Evolutionary conservation across 2,888 invertebrate species (phyloP), one percentile per base, ranked within the genome.

Genomic region (Idaea straminata): DNA sequence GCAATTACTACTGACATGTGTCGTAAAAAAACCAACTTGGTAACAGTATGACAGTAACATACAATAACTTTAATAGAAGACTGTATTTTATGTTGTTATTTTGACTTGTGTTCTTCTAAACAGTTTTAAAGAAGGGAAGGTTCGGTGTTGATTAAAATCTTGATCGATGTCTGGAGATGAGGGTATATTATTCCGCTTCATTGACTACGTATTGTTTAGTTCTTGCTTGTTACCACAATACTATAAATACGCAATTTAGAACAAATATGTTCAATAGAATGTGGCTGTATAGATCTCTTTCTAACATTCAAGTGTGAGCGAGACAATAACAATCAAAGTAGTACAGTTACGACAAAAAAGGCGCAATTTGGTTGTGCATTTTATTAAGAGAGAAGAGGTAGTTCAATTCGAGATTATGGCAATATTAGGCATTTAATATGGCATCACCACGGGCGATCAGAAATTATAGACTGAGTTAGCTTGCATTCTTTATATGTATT

Each of bases 1-100:
- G 84, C 88, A 88, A 90, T 89, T 89, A 89, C 84, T 80, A 80
- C 81, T 86, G 88, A 88, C 88, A 87, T 84, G 80, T 84, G 87
- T 87, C 88, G 83, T 88, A 88, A 88, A 84, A 25, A 84, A 84
- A 81, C 79, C 79, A 82, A 77, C 79, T 74, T 73, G 74, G 77
- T 82, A 78, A 75, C 77, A 72, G 77, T 77, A 80, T 76, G 79
- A 77, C 80, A 77, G 74, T 74, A 74, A 74, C 74, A 76, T 77
- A 80, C 81, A 83, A 83, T 81, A 81, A 83, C 80, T 84, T 82
- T 83, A 81, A 80, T 80, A 79, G 77, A 82, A 77, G 75, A 73
- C 68, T 66, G 68, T 74, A 73, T 75, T 70, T 72, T 65, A 72
- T 72, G 74, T 72, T 65, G 69, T 74, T 66, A 72, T 69, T 74